Conservation (phyloP, 2,888 invertebrate genomes). For the Reticulitermes lucifugus region DNA sequence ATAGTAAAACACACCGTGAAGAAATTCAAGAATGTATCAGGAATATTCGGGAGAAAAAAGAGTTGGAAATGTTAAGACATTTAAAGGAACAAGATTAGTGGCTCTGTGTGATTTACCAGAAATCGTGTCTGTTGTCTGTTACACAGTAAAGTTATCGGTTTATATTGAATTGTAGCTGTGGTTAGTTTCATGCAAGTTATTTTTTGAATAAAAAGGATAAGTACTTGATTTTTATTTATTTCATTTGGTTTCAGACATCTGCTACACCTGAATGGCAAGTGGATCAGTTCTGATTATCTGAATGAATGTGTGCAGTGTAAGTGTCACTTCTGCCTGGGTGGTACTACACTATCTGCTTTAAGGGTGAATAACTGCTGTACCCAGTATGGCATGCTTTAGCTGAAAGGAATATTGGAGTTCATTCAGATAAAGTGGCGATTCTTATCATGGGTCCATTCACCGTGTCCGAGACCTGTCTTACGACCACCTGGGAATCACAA, state of each 20-base stretch:
- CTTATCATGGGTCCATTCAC: no score
- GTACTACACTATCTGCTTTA: background rate
- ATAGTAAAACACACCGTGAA: slow-evolving; percentile 70
- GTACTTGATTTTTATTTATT: slow-evolving; percentile 3
- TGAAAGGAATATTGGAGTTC: no score
- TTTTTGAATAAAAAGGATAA: slow-evolving; percentile 7
- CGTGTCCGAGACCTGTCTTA: no score
- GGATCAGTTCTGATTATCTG: background rate
- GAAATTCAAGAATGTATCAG: slow-evolving; percentile 69
- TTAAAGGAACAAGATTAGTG: slow-evolving; percentile 56
- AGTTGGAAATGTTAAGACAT: slow-evolving; percentile 59
- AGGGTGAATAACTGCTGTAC: background rate
- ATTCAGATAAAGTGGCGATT: no score
- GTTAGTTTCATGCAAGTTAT: background rate
- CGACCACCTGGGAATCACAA: no score
- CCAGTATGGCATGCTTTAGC: background rate
- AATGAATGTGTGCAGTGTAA: background rate
- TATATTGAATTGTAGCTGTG: background rate
- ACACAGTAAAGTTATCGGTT: no score
- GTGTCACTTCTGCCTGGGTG: background rate
- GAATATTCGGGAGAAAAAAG: slow-evolving; percentile 63
- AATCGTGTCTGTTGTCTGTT: no score
- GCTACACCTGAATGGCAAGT: background rate
- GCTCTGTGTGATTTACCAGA: background rate
- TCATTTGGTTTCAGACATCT: background rate